Percentiles rank a stretch among this genome's conserved stretches.
Conservation (phyloP, 2,113 vertebrate species). For the Sylvietta virens region DNA sequence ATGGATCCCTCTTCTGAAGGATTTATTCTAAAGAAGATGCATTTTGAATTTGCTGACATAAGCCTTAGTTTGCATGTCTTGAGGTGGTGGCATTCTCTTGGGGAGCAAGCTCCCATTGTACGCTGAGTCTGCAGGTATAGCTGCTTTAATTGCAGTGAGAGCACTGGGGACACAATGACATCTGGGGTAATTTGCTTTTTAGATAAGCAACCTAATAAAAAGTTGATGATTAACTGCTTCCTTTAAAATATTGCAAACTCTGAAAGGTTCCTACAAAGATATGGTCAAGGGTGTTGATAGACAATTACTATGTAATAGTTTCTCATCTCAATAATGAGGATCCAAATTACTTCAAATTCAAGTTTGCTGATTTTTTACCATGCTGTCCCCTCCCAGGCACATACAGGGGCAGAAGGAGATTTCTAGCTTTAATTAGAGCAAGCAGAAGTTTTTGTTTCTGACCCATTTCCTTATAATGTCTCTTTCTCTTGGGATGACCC, state of each 20-base stretch:
- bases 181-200: not conserved
- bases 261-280: not conserved
- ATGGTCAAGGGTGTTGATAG: not conserved
- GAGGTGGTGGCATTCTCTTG: not conserved
- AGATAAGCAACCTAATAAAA: not conserved
- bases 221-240: not conserved
- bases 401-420: not conserved
- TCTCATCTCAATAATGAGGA: not conserved
- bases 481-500: not conserved
- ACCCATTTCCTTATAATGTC: not conserved
- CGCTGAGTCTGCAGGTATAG: not conserved
- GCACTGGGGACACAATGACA: not conserved
- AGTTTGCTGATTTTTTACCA: not conserved
- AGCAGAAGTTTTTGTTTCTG: not conserved
- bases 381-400: not conserved
- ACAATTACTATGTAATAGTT: not conserved
- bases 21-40: not conserved
- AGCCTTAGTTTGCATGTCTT: not conserved
- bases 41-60: not conserved
- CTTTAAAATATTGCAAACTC: not conserved
- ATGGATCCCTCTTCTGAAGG: not conserved
- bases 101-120: not conserved
- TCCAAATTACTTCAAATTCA: not conserved
- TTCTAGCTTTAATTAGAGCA: not conserved
- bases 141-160: not conserved